A percentile compares a stretch with the other conserved stretches of the same genome.
Conservation (phyloP, 2,888 invertebrate genomes). For the Notodonta ziczac region DNA sequence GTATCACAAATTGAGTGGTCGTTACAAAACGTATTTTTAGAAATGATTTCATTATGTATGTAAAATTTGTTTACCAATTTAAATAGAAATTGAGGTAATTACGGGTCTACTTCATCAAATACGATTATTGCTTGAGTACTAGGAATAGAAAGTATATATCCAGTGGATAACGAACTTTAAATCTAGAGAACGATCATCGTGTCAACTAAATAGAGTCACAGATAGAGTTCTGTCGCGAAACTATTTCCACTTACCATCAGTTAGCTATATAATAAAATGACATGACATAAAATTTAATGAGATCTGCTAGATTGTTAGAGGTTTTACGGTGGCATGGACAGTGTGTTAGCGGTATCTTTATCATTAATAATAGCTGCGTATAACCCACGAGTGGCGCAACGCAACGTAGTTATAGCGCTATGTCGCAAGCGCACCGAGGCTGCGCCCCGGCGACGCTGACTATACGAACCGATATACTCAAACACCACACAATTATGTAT, state of each 20-base stretch:
- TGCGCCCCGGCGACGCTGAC: slow-evolving; percentile 33
- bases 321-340: slow-evolving; percentile 12
- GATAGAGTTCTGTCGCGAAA: no score
- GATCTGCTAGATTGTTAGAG: slow-evolving; percentile 17
- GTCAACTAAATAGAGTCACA: no score
- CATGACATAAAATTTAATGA: slow-evolving; percentile 18
- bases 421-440: slow-evolving; percentile 51
- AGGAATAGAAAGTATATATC: no score
- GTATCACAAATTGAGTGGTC: slow-evolving; percentile 44
- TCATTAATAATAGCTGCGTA: slow-evolving; percentile 46
- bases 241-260: slow-evolving; percentile 2
- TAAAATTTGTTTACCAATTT: slow-evolving; percentile 5
- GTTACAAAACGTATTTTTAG: slow-evolving; percentile 47
- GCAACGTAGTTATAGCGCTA: slow-evolving; percentile 22
- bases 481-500: slow-evolving; percentile 25
- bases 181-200: no score
- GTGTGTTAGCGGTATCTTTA: slow-evolving; percentile 46
- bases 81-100: no score
- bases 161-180: no score
- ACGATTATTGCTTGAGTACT: no score
- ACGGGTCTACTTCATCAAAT: neutral
- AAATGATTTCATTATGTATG: slow-evolving; percentile 42
- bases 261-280: neutral
- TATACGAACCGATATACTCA: slow-evolving; percentile 30
- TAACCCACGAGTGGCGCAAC: slow-evolving; percentile 54